Conservation (phyloP, 2,888 invertebrate genomes). For the Pollenia angustigena region DNA sequence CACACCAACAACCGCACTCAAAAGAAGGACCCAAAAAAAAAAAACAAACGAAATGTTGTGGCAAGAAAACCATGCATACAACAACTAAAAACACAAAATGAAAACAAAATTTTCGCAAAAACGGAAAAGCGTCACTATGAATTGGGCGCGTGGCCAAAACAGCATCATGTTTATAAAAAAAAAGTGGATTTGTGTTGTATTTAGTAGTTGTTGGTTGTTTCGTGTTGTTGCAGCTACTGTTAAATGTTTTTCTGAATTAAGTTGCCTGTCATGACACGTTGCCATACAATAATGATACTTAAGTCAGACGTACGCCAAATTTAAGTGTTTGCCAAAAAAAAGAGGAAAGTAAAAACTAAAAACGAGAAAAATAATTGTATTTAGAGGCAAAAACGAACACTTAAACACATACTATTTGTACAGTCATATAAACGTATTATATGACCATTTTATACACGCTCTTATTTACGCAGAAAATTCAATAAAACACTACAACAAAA, state of each 20-base stretch:
- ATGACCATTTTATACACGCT: slow-evolving; percentile 56
- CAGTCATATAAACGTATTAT: slow-evolving; percentile 57
- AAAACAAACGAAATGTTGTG: slow-evolving; percentile 49
- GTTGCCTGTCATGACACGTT: slow-evolving; percentile 75
- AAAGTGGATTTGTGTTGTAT: slow-evolving; percentile 31
- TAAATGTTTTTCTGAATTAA: slow-evolving; percentile 81
- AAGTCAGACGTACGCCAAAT: slow-evolving; percentile 80
- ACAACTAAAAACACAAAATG: slow-evolving; percentile 50
- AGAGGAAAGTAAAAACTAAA: slow-evolving; percentile 26
- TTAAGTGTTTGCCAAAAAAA: slow-evolving; percentile 79
- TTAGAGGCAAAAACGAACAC: slow-evolving; percentile 58
- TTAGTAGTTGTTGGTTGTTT: slow-evolving; percentile 20
- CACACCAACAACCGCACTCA: slow-evolving; percentile 45
- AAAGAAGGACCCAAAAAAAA: slow-evolving; percentile 36
- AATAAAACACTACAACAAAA: slow-evolving; percentile 17
- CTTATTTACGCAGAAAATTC: slow-evolving; percentile 60
- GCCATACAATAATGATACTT: slow-evolving; percentile 71
- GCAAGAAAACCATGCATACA: slow-evolving; percentile 53
- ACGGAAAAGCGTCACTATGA: slow-evolving; percentile 72
- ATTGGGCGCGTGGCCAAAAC: slow-evolving; percentile 80
- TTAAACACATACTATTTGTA: slow-evolving; percentile 52
- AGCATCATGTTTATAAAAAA: slow-evolving; percentile 56
- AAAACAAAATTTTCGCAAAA: slow-evolving; percentile 66
- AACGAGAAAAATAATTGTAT: slow-evolving; percentile 46
- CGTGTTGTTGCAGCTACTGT: slow-evolving; percentile 72